Conservation (phyloP, 2,888 invertebrate genomes). For the Congeria kusceri region DNA sequence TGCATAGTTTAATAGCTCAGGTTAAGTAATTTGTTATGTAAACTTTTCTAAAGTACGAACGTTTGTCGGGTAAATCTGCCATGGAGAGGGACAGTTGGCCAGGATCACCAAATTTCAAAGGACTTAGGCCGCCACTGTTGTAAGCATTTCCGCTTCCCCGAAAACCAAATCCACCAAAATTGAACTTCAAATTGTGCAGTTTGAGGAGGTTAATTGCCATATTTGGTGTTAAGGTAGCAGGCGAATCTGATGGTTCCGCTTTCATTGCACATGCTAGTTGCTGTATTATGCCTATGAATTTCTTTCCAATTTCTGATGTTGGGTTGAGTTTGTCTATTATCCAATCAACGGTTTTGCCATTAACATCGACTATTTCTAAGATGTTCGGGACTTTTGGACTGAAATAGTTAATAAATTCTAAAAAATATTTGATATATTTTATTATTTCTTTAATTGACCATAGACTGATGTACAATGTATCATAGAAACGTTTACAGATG, state of each 20-base stretch:
- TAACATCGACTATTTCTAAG: constrained; percentile 51
- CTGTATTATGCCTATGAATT: constrained; percentile 16
- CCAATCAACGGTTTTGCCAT: constrained; percentile 46
- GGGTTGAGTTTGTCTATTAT: constrained; percentile 30
- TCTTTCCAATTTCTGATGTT: constrained; percentile 3
- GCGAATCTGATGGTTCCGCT: constrained; percentile 32
- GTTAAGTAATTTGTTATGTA: no score
- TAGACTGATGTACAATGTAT: no score
- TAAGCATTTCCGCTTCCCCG: neutral
- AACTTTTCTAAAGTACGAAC: no score
- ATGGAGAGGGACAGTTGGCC: constrained; percentile 34
- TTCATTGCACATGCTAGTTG: constrained; percentile 19
- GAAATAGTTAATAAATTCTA: neutral
- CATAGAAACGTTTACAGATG: no score
- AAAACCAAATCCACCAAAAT: neutral
- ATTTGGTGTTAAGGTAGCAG: constrained; percentile 26
- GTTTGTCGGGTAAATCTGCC: constrained; percentile 39
- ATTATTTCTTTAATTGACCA: no score
- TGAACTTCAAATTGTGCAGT: constrained; percentile 9
- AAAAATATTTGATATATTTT: neutral
- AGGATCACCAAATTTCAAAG: constrained; percentile 35
- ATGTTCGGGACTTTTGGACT: constrained; percentile 59
- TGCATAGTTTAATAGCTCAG: no score
- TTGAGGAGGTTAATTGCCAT: constrained; percentile 34
- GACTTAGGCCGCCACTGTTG: neutral